These are phyloP conservation scores for Sphaerodactylus townsendi DNA, from an alignment of 2,113 vertebrate species.

Conservation along the genomic window DNA sequence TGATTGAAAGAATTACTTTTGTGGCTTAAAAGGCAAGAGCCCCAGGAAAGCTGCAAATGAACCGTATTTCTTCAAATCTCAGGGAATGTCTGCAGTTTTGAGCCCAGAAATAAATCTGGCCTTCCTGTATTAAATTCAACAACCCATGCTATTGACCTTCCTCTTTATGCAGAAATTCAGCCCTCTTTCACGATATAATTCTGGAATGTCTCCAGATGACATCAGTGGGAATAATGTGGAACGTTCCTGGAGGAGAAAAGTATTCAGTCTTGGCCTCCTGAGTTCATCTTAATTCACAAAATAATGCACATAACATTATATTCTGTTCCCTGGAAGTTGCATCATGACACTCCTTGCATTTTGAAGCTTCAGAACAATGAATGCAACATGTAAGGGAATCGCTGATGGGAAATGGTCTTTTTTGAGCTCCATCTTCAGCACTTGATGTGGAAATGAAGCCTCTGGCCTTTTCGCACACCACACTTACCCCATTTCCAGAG, in stretches of 20 bases:
- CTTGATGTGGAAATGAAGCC: neutral
- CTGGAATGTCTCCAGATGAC: neutral
- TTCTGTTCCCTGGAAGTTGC: neutral
- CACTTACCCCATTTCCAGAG: too few species aligned
- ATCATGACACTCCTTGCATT: neutral
- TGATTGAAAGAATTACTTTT: neutral
- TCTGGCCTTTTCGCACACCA: too few species aligned
- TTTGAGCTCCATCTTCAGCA: neutral
- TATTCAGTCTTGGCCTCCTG: neutral
- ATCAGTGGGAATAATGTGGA: neutral
- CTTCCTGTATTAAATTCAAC: conserved; percentile 8
- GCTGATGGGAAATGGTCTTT: neutral
- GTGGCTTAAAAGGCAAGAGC: neutral
- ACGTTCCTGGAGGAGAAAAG: neutral
- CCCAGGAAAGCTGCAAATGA: neutral
- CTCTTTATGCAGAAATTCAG: neutral
- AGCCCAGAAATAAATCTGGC: neutral
- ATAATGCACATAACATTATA: neutral
- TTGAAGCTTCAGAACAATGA: neutral
- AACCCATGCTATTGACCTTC: neutral
- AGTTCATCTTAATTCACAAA: neutral
- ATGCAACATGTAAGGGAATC: neutral
- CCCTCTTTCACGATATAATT: neutral
- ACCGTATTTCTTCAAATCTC: neutral
- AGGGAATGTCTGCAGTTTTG: neutral